Evolutionary conservation across 2,888 invertebrate genomes (phyloP), one percentile per base, ranked within the genome.

Genomic region (Himalopsyche japonica): DNA sequence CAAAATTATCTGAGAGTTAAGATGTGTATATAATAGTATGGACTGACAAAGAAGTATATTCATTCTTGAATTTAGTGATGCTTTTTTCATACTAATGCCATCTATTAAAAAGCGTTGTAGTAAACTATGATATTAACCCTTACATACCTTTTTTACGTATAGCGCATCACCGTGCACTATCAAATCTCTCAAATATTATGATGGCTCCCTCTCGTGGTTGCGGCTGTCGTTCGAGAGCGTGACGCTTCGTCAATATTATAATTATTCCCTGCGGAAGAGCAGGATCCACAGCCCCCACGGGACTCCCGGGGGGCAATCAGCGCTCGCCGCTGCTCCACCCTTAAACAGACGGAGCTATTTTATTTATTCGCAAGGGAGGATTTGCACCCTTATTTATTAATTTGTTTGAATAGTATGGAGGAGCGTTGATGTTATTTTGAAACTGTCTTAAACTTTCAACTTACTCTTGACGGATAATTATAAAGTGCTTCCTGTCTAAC

Each of bases 361-460:
- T 85, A 86, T 87, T 85, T 83, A 80, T 84, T 81, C 84, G 81
- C 84, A 77, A 34, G 34, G 84, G 85, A 76, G 86, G 77, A 79
- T 85, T 87, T 87, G 86, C 87, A 76, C 87, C 87, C 88, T 88
- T 79, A 79, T 70, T 70, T 70, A 70, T 70, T 70, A 70, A 70
- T 70, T 70, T 70, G 30, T 70, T 70, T 70, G 70, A 70, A 70
- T 70, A 70, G 27, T 8, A 27, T 70, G 27, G 30, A 27, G 30
- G 30, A 70, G 70, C 70, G 88, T 87, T 89, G 90, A 90, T 76
- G 76, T 76, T 70, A 70, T 70, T 70, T 70, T 70, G 70, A 70
- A 70, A 27, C 70, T 70, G 70, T 70, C 70, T 70, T 57, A 24
- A 57, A 57, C 20, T 57, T 57, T n/a, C 70, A 70, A 70, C 70